Percentiles rank a stretch among this genome's conserved stretches.
phyloP scores from a whole-genome alignment of 2,113 vertebrate species.

The Ameiurus melas region DNA sequence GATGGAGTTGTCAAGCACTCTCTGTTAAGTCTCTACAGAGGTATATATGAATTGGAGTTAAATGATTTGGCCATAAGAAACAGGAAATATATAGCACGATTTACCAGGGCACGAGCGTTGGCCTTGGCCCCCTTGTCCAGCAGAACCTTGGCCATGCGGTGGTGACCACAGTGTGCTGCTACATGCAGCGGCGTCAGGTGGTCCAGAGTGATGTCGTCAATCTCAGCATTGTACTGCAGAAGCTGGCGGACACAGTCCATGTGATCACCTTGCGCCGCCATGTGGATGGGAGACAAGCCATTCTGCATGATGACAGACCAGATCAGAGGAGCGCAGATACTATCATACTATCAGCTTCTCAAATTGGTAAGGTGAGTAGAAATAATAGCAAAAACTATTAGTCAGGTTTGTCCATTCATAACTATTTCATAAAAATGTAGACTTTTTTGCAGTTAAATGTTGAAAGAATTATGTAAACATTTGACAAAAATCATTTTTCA shows the following conservation, averaged over 20 bases:
- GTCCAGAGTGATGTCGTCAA: constrained; percentile 95
- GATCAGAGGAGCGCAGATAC: neutral
- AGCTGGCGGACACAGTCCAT: constrained; percentile 93
- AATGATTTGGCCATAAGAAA: neutral
- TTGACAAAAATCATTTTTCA: neutral
- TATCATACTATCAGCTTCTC: neutral
- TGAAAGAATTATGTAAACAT: neutral
- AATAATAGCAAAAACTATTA: neutral
- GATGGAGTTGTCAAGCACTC: neutral
- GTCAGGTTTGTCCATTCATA: neutral
- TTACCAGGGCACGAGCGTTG: constrained; percentile 91
- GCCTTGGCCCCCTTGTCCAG: constrained; percentile 96
- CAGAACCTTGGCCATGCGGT: constrained; percentile 92
- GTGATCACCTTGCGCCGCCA: constrained; percentile 97
- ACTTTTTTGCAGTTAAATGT: too few relatives aligned
- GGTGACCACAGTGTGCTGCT: constrained; percentile 94
- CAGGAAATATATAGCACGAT: constrained; percentile 27
- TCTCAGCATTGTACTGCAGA: constrained; percentile 89
- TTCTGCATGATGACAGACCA: constrained; percentile 74
- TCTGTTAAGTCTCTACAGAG: neutral
- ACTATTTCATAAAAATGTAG: neutral
- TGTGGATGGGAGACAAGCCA: constrained; percentile 94
- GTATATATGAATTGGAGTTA: neutral
- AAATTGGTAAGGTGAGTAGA: neutral
- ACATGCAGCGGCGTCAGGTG: constrained; percentile 95